Evolutionary conservation across 2,797 vertebrate genomes (phyloP), one percentile per base, ranked within the genome.

Genomic region (Gymnocypris eckloni): DNA sequence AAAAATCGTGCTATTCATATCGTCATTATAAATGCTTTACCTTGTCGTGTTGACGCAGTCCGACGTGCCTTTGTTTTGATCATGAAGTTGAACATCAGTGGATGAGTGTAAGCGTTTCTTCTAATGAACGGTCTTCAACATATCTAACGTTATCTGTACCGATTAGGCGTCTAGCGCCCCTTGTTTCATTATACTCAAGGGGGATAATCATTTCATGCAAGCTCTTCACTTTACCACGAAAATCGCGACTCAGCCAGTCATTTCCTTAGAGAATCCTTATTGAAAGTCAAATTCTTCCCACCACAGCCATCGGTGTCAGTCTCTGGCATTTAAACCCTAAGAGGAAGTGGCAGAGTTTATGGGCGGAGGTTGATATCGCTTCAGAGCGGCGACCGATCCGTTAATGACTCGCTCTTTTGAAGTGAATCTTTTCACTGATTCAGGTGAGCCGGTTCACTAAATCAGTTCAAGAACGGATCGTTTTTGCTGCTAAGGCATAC

Each of bases 291-390:
- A 41, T 20, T 73, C n/a, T 61, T 64, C n/a, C 37, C 33, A 78
- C 37, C 33, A 78, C 16, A 54, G 16, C 15, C 61, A 69, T 69
- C 16, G 41, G 41, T 64, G 28, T 79, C 1, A 52, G 20, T 73
- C 41, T 64, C 20, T 79, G 33, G 16, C 33, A 50, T 52, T 79
- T 64, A 48, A 84, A 84, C 15, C 22, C 15, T n/a, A 75, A 72
- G 54, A 86, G 78, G 78, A 86, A 86, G 78, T 54, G 84, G 20
- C 70, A 37, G 78, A 28, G 43, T 52, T 52, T 39, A 80, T 80
- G 69, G 84, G 84, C 78, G 84, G 84, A 43, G 84, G 84, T 61
- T 73, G 67, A 64, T 85, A 52, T 43, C 67, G 28, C 67, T 69
- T 39, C 25, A 1, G 11, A 72, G 33, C 37, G 48, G 28, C n/a